These are phyloP conservation scores for Grapholita molesta DNA, from an alignment of 1,140 invertebrate species.

Conservation along the genomic window DNA sequence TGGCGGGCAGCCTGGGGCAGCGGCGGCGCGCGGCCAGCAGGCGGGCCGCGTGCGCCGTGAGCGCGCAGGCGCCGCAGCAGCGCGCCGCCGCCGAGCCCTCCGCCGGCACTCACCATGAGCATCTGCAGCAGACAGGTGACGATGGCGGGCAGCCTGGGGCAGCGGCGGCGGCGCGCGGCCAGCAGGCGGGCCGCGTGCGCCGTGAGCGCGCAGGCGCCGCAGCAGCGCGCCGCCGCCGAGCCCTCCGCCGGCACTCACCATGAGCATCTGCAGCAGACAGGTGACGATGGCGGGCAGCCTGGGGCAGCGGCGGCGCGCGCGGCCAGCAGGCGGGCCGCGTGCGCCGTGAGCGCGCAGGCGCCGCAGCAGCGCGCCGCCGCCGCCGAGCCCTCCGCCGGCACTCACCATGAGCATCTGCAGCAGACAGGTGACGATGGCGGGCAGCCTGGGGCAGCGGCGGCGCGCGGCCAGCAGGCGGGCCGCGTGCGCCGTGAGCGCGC, in stretches of 20 bases:
- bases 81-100: too few relatives aligned
- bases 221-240: too few relatives aligned
- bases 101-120: too few relatives aligned
- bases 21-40: too few relatives aligned
- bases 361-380: slow-evolving; percentile 27
- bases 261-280: slow-evolving; percentile 92
- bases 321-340: slow-evolving; percentile 88
- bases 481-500: slow-evolving; percentile 85
- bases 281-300: slow-evolving; percentile 87
- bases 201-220: too few relatives aligned
- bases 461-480: slow-evolving; percentile 57
- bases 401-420: slow-evolving; percentile 89
- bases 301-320: slow-evolving; percentile 29
- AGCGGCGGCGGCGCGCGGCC: too few relatives aligned
- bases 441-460: slow-evolving; percentile 44
- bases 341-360: slow-evolving; percentile 81
- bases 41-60: too few relatives aligned
- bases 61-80: too few relatives aligned
- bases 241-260: slow-evolving; percentile 64
- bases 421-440: slow-evolving; percentile 91
- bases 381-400: not conserved
- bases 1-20: too few relatives aligned
- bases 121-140: too few relatives aligned
- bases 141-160: too few relatives aligned
- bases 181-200: too few relatives aligned